A percentile compares a stretch with the other conserved stretches of the same genome.
phyloP scores from a whole-genome alignment of 1,140 invertebrate species.

The Sarcophaga bullata region DNA sequence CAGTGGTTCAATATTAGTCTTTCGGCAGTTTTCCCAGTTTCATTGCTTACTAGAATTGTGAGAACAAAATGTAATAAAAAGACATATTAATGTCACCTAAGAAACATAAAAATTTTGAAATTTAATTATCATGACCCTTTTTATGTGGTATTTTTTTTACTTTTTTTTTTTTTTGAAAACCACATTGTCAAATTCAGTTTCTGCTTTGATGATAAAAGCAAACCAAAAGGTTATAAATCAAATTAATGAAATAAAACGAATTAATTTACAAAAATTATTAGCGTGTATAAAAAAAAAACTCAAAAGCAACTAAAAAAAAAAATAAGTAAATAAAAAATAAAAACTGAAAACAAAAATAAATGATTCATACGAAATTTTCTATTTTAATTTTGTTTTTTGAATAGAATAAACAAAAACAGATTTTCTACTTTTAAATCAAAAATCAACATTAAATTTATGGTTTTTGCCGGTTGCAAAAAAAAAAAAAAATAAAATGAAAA shows the following conservation, averaged over 20 bases:
- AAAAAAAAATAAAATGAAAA: not conserved
- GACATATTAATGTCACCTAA: no score
- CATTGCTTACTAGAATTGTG: no score
- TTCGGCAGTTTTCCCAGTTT: no score
- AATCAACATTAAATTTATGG: constrained; percentile 1
- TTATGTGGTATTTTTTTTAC: no score
- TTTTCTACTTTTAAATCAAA: not conserved
- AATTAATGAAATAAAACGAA: not conserved
- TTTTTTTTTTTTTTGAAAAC: no score
- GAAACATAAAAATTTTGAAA: no score
- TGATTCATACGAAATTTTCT: not conserved
- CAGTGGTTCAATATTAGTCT: no score
- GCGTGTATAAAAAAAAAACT: not conserved
- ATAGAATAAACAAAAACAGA: constrained; percentile 15
- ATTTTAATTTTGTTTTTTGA: not conserved
- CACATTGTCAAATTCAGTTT: no score
- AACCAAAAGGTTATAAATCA: not conserved
- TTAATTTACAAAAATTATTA: not conserved
- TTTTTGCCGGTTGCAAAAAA: not conserved
- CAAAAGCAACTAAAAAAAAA: not conserved
- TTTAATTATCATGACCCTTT: no score
- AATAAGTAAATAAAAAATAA: not conserved
- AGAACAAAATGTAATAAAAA: no score
- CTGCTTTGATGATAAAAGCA: no score
- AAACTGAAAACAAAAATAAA: not conserved